These are phyloP conservation scores for Chiridota heheva DNA, from an alignment of 35 echinoderm and acorn worm species.

Conservation along the genomic window DNA sequence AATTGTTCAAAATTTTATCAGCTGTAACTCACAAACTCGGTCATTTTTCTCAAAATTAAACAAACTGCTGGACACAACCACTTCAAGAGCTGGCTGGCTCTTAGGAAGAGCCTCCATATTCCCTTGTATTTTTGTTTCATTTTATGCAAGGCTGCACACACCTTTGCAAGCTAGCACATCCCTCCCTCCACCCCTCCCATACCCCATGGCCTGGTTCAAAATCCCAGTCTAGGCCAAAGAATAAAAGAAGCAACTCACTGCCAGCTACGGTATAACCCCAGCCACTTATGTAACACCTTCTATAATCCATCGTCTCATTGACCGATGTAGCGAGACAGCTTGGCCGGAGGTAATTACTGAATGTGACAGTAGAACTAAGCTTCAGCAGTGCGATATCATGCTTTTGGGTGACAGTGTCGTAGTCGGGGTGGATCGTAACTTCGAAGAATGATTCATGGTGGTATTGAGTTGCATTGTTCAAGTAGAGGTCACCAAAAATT, in stretches of 20 bases:
- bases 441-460: conserved; percentile 26
- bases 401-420: conserved; percentile 4
- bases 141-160: too few species aligned
- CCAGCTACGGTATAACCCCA: conserved; percentile 11
- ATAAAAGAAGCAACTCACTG: background rate
- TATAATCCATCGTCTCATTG: conserved; percentile 23
- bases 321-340: background rate
- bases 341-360: conserved; percentile 15
- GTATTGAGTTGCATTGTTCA: background rate
- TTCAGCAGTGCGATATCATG: conserved; percentile 32
- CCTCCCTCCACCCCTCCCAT: too few species aligned
- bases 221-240: too few species aligned
- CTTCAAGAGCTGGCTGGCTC: too few species aligned
- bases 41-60: too few species aligned
- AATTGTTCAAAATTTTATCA: too few species aligned
- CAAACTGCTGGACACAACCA: too few species aligned
- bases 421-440: background rate
- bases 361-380: conserved; percentile 23
- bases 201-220: too few species aligned
- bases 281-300: conserved; percentile 22
- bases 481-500: conserved; percentile 22
- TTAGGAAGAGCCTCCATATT: too few species aligned
- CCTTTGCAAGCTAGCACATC: too few species aligned
- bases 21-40: too few species aligned
- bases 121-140: too few species aligned